Evolutionary conservation across 2,797 vertebrate genomes (phyloP), one percentile per base, ranked within the genome.

Genomic region (Hapalemur alaotrensis): DNA sequence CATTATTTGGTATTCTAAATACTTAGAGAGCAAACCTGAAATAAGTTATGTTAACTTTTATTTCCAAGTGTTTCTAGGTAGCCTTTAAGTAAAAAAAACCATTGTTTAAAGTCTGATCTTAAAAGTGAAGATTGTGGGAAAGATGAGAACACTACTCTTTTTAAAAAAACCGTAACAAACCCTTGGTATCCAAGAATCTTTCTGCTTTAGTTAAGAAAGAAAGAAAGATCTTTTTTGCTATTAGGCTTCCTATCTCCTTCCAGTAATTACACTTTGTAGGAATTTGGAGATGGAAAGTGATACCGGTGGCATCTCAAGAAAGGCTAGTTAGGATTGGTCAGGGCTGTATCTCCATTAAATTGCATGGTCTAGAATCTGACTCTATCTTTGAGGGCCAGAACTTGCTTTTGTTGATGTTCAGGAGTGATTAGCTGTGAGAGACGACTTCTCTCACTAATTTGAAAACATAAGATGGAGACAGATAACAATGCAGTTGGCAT

Each of bases 121-220:
- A 95, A 94, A 86, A 85, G 59, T 91, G 23, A 95, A 89, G 63
- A 89, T 89, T 93, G 67, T 93, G 59, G 81, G 10, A 91, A 75
- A 89, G 43, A 73, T 54, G 82, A 76, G 48, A 84, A 79, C 1
- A 28, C 11, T 72, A n/a, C 9, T 72, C 13, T 86, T 94, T 89
- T 17, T 88, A 85, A 86, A 54, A 93, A 93, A 52, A 43, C 43
- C 4, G 28, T 9, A 79, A 65, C 2, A 32, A 89, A 65, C 3
- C 32, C 54, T 93, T 82, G 30, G n/a, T 87, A 46, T 87, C 23
- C 38, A 90, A 75, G 70, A 79, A 63, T 80, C 25, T 92, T 91
- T 95, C 50, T 88, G 14, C 30, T 84, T 96, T 81, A 86, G 28
- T 89, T 0, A 50, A 50, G 48, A 63, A 82, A 84, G 63, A 83